Evolutionary conservation across 2,888 invertebrate genomes (phyloP).

Genomic region (Andrena praecox): DNA sequence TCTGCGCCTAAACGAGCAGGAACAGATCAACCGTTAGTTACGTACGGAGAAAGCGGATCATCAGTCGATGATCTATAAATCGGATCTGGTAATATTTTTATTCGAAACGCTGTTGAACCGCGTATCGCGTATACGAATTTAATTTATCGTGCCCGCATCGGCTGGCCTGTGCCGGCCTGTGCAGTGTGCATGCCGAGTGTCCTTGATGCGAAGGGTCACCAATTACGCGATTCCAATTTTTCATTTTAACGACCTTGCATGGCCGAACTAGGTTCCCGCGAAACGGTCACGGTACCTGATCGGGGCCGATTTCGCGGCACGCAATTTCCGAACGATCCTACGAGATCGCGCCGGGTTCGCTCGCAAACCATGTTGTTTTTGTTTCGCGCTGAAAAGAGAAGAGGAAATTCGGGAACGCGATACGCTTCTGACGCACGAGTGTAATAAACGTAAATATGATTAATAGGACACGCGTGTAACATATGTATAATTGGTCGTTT

Average conservation of each 20-base stretch:
- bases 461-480: background rate
- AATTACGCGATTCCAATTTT: slow-evolving; percentile 57
- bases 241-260: slow-evolving; percentile 34
- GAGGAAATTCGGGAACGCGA: slow-evolving; percentile 42
- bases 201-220: slow-evolving; percentile 39
- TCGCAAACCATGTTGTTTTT: background rate
- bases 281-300: slow-evolving; percentile 57
- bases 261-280: slow-evolving; percentile 8
- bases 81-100: background rate
- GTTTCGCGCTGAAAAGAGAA: background rate
- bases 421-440: slow-evolving; percentile 45
- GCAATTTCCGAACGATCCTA: slow-evolving; percentile 27
- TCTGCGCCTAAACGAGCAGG: background rate
- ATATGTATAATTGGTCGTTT: slow-evolving; percentile 24
- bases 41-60: background rate
- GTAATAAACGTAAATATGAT: slow-evolving; percentile 40
- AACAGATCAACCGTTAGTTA: background rate
- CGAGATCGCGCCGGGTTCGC: background rate
- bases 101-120: background rate
- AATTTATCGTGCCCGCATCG: background rate
- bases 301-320: slow-evolving; percentile 16
- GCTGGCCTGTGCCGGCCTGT: background rate
- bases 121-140: background rate
- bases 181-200: background rate
- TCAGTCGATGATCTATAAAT: background rate